Base-by-base conservation (phyloP, 2,888 invertebrate genomes). In the Leptura quadrifasciata region DNA sequence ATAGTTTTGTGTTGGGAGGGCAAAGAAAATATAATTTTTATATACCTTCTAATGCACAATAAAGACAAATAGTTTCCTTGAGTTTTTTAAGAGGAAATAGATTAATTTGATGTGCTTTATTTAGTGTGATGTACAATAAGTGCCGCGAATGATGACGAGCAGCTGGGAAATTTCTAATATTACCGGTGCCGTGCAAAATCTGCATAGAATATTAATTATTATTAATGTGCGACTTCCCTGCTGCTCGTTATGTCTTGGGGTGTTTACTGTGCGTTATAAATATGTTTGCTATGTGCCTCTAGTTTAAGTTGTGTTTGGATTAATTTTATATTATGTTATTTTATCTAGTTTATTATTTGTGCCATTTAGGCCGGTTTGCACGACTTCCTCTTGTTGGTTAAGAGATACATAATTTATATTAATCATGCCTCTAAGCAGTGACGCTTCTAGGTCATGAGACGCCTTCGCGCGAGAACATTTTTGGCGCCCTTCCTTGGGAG, bases 291-390 rank as follows among this genome's bases (percentile, higher is more conserved):
- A 27, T 24, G 68, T 57, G 68, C 68, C 57, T 68, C 68, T 68
- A 52, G n/a, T 20, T 31, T 68, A 57, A 68, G 18, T 69, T 39
- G 15, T 39, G 58, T 69, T 69, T 57, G 18, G 18, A 63, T 63
- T 63, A 63, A 63, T 63, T 69, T 69, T 69, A 69, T 69, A 15
- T 63, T 39, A 39, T 39, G 6, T 63, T 39, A 39, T 21, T 47
- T 47, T 47, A 47, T 47, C n/a, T 61, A 10, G 18, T 57, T 57
- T 57, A 18, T 58, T 39, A 35, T 35, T 57, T 69, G 68, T 69
- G 69, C 69, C 69, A 69, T 69, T 60, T 69, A 69, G 69, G 69
- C 58, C 39, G 54, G 39, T 58, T 58, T 35, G n/a, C 39, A 39
- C 57, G 9, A n/a, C 47, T 58, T 69, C 39, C 58, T 69, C 57